Conservation (phyloP, 2,888 invertebrate species). For the Heteromyza rotundicornis region DNA sequence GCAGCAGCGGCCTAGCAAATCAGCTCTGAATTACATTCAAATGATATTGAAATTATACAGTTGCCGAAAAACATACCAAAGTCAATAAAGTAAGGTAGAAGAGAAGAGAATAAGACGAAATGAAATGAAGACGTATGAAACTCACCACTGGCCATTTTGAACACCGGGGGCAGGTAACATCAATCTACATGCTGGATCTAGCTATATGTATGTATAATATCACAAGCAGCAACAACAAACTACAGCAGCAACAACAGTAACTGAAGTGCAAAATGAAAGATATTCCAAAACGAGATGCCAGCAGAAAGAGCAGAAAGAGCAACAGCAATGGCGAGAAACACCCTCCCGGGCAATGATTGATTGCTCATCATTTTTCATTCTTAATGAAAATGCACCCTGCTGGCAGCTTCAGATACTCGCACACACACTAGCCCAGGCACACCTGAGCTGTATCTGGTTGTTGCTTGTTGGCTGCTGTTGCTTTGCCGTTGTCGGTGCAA, state of each 20-base stretch:
- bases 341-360: slow-evolving; percentile 63
- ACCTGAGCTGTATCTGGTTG: slow-evolving; percentile 15
- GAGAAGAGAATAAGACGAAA: not conserved
- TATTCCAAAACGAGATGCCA: slow-evolving; percentile 13
- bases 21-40: too few relatives aligned
- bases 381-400: slow-evolving; percentile 65
- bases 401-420: slow-evolving; percentile 39
- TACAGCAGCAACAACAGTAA: slow-evolving; percentile 4
- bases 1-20: too few relatives aligned
- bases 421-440: slow-evolving; percentile 2
- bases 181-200: slow-evolving; percentile 52
- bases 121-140: not conserved
- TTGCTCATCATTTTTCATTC: slow-evolving; percentile 64
- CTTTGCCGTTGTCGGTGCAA: slow-evolving; percentile 37
- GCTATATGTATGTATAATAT: slow-evolving; percentile 31
- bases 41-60: too few relatives aligned
- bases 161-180: slow-evolving; percentile 51
- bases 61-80: too few relatives aligned
- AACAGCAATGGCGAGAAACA: slow-evolving; percentile 43
- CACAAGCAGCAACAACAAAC: slow-evolving; percentile 8
- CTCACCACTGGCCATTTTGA: slow-evolving; percentile 26
- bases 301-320: slow-evolving; percentile 10
- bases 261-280: slow-evolving; percentile 24
- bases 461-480: slow-evolving; percentile 22
- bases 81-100: too few relatives aligned